A percentile compares a stretch with the other conserved stretches of the same genome.
Conservation (phyloP, 2,888 invertebrate genomes). For the Malachius bipustulatus region DNA sequence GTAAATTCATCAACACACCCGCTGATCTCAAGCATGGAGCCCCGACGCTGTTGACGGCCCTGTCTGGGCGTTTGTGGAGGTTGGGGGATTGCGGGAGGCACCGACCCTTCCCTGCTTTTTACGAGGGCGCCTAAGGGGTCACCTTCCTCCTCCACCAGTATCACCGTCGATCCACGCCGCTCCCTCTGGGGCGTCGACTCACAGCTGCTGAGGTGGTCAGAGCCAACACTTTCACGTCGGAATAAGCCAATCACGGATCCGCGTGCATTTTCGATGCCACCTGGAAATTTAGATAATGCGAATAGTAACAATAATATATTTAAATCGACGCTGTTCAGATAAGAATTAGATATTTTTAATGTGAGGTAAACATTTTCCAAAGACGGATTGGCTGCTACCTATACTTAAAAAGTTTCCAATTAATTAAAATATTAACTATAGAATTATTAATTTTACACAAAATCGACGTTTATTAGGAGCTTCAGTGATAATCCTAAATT, state of each 20-base stretch:
- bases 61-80: slow-evolving; percentile 49
- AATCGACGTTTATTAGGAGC: no score
- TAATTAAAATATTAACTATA: no score
- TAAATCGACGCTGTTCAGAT: background rate
- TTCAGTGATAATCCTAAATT: no score
- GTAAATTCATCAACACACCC: slow-evolving; percentile 44
- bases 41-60: slow-evolving; percentile 57
- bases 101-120: slow-evolving; percentile 36
- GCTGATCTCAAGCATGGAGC: slow-evolving; percentile 72
- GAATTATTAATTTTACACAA: no score
- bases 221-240: slow-evolving; percentile 69
- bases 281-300: slow-evolving; percentile 35
- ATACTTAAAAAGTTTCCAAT: no score
- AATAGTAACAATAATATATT: background rate
- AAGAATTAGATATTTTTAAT: no score
- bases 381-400: no score
- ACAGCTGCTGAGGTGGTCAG: slow-evolving; percentile 45
- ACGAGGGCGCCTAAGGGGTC: slow-evolving; percentile 33
- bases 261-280: slow-evolving; percentile 79
- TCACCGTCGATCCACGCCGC: slow-evolving; percentile 34
- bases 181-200: slow-evolving; percentile 36
- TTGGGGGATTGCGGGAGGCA: slow-evolving; percentile 29
- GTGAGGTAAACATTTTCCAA: no score
- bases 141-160: slow-evolving; percentile 46
- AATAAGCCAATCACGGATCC: slow-evolving; percentile 85